Evolutionary conservation across 1,140 invertebrate genomes (phyloP), one percentile per base, ranked within the genome.

Genomic region (Pogonognathellus flavescens): DNA sequence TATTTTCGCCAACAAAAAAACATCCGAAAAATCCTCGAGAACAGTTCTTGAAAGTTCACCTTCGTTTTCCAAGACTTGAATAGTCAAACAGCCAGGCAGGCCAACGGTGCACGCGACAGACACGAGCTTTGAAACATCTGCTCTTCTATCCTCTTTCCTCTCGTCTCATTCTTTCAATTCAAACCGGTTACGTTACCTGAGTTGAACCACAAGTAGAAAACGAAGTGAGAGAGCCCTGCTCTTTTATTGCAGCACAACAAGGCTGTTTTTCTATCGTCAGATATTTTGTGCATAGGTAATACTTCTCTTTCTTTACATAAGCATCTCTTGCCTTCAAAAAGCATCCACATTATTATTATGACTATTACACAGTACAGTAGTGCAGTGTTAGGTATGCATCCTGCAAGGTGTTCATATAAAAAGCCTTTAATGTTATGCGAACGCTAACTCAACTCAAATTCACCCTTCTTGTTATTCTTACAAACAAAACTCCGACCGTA

Each of bases 91-190:
- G 31, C n/a, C 22, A 76, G 14, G 18, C 31, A 76, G 41, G n/a
- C 14, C 25, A 41, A 76, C 25, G 18, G 82, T 62, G 59, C 82
- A 66, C 82, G 82, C 82, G 82, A 83, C 82, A 83, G 82, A 60
- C 82, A 83, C 82, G 82, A 83, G 82, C 82, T 83, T 62, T 55
- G 57, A 60, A 83, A 83, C 82, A 83, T 83, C 82, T 83, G 82
- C 82, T 82, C 25, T 82, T 82, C 55, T 57, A n/a, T 59, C 80
- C 20, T 52, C 50, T 52, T 82, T 57, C 6, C 31, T n/a, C 31
- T 41, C 31, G 31, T 41, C 31, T 41, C 53, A 14, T n/a, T 57
- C 76, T 49, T 41, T 49, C 76, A 18, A 25, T 80, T 83, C 57
- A 83, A 83, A 83, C 82, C 82, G 82, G 82, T 83, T 83, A 83